Evolutionary conservation across 2,113 vertebrate species (phyloP).

Genomic region (Ophthalmolycus amberensis): DNA sequence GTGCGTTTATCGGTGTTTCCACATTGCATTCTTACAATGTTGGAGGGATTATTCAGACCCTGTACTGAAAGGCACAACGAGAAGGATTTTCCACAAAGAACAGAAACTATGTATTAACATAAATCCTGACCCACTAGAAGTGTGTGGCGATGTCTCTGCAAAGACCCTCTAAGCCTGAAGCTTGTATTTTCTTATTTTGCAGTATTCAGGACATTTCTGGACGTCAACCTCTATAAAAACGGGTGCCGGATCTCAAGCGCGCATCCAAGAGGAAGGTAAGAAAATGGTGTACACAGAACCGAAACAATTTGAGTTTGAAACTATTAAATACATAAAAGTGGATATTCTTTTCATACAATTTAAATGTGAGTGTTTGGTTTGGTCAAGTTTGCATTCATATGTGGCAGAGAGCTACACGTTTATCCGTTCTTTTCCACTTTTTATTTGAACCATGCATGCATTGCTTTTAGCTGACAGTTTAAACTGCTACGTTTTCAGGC

Average conservation of each 20-base stretch:
- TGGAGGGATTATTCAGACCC: not conserved
- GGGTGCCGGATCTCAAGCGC: not conserved
- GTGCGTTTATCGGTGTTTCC: constrained; percentile 7
- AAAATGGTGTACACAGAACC: not conserved
- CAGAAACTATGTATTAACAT: not conserved
- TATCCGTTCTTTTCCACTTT: not conserved
- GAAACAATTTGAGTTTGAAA: not conserved
- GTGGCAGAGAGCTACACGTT: not conserved
- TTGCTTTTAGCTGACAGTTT: not conserved
- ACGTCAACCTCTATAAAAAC: not conserved
- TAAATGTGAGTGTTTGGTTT: not conserved
- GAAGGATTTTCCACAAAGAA: not conserved
- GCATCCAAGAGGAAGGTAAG: not conserved
- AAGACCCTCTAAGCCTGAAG: not conserved
- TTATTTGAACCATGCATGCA: not conserved
- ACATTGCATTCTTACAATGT: not conserved
- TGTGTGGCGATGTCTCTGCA: not conserved
- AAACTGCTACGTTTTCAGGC: not conserved
- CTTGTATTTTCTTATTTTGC: too few species aligned
- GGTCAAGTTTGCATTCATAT: not conserved
- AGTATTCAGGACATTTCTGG: not conserved
- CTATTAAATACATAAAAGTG: not conserved
- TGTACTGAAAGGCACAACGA: not conserved
- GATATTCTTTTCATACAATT: not conserved
- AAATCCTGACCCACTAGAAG: not conserved